Base-by-base conservation (phyloP, 2,797 vertebrate species). In the Artibeus jamaicensis region DNA sequence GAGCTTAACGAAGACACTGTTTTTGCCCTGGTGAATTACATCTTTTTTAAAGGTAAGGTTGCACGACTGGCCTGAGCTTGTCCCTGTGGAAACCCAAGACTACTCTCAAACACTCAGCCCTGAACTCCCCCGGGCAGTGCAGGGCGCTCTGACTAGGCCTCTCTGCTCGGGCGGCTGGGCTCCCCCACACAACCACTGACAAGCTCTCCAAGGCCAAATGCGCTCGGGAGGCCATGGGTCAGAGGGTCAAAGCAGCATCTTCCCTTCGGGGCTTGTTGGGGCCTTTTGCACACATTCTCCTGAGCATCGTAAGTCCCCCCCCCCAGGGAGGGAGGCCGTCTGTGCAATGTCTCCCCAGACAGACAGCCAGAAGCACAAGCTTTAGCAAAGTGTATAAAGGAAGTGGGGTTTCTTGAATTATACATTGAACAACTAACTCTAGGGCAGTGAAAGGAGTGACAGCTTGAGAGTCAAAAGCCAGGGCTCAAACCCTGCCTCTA, bases 21-120 rank as follows among this genome's bases (percentile, higher is more conserved):
- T 39, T 98, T 99, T 97, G 96, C 99, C 95, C 97, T 99, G 94
- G 97, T 99, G 94, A 99, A 98, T 97, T 99, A 98, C 50, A 98
- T 99, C 93, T 98, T 98, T 96, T 99, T 99, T 97, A 99, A 98
- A 99, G 99, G 99, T 99, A 98, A 96, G 95, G 42, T 19, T 9
- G 81, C 0, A 1, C 32, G 48, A 4, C 18, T 29, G 8, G n/a
- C 46, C 29, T 24, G 1, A n/a, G n/a, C 18, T 46, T 6, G 2
- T 34, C 39, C 26, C 18, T 32, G 50, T 18, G 32, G 62, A 59
- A 62, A 59, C 12, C 32, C 46, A 34, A 26, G 32, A 21, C 55
- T 32, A 26, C 4, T 68, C 57, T 48, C 26, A 16, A 34, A 55
- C 34, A 55, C 18, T 4, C 78, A 15, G 24, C 19, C 32, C 53